Conservation (phyloP, 2,797 vertebrate species). For the Eulemur albifrons region DNA sequence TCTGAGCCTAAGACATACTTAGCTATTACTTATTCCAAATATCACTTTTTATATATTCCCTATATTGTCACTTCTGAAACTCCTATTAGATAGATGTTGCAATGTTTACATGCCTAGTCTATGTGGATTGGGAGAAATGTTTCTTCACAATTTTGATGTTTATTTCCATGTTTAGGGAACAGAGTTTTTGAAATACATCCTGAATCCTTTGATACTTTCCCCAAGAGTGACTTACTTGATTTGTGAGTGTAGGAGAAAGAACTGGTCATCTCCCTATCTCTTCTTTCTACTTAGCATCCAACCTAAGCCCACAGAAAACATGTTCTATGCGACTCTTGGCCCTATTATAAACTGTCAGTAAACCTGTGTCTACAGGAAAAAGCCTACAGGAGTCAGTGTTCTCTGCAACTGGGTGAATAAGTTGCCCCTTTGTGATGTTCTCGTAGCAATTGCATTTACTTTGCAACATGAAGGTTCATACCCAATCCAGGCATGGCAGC, state of each 20-base stretch:
- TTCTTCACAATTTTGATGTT: neutral
- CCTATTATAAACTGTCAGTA: neutral
- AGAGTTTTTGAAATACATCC: neutral
- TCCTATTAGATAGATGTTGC: neutral
- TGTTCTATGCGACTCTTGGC: neutral
- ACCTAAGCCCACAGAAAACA: neutral
- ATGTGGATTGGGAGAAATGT: neutral
- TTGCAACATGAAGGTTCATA: too few relatives aligned
- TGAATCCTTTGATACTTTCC: neutral
- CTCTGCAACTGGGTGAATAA: neutral
- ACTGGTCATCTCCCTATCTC: neutral
- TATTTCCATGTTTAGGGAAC: neutral
- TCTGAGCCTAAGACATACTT: neutral
- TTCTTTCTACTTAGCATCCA: neutral
- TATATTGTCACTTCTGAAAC: neutral
- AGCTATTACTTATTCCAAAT: neutral
- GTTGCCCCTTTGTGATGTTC: neutral
- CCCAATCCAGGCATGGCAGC: neutral
- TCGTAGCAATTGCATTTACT: neutral
- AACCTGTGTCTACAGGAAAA: neutral
- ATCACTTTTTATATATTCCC: neutral
- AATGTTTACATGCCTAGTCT: neutral
- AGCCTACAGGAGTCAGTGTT: rapidly evolving
- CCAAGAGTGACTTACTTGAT: neutral
- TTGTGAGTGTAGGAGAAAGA: neutral